phyloP scores from a whole-genome alignment of 2,797 vertebrate genomes.

The Coreius guichenoti region DNA sequence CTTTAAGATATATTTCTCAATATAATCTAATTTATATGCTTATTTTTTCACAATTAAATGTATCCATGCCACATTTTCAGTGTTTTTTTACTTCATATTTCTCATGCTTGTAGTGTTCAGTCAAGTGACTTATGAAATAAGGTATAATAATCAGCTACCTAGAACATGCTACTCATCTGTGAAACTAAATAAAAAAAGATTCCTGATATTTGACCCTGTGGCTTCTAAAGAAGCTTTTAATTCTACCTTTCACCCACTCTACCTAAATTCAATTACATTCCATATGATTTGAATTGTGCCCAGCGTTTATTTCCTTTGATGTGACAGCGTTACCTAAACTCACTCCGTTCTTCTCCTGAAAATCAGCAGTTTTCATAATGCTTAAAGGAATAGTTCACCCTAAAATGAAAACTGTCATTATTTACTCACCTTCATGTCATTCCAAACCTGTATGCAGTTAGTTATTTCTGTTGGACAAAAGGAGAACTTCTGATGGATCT shows the following conservation, averaged over 20 bases:
- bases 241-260: neutral
- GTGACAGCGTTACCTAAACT: conserved; percentile 7
- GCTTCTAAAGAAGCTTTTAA: neutral
- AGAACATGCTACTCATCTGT: neutral
- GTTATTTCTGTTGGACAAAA: neutral
- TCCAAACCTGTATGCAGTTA: neutral
- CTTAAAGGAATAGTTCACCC: neutral
- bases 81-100: conserved; percentile 6
- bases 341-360: neutral
- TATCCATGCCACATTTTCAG: neutral
- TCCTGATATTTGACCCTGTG: neutral
- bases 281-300: neutral
- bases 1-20: conserved; percentile 21
- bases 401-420: neutral
- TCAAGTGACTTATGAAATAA: neutral
- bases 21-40: conserved; percentile 9
- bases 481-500: neutral
- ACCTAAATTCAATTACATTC: conserved; percentile 43
- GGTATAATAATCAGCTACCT: conserved; percentile 12
- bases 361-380: conserved; percentile 3
- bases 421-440: neutral
- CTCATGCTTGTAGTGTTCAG: neutral
- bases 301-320: neutral
- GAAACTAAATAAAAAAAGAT: neutral
- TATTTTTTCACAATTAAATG: neutral